Percentiles rank a stretch among this genome's conserved stretches.
phyloP scores from a whole-genome alignment of 2,797 vertebrate species.

The Sphenopsis melanotis region DNA sequence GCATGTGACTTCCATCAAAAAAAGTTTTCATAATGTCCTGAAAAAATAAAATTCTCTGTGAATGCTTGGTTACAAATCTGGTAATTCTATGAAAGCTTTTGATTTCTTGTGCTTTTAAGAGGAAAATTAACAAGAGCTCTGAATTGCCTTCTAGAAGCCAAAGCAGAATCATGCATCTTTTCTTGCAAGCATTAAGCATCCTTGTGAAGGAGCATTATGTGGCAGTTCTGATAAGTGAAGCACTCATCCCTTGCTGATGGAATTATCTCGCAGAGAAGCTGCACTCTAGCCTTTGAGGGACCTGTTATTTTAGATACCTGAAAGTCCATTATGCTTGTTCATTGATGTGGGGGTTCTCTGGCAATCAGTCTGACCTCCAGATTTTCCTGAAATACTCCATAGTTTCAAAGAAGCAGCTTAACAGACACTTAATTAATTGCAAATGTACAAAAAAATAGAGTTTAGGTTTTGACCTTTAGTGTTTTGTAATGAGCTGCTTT shows the following conservation, averaged over 20 bases:
- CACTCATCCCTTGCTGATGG: neutral
- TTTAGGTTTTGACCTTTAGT: neutral
- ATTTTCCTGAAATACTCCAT: conserved; percentile 1
- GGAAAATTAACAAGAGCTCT: neutral
- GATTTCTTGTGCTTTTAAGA: neutral
- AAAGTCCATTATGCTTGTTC: neutral
- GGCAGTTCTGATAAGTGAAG: neutral
- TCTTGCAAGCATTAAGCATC: neutral
- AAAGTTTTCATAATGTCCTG: neutral
- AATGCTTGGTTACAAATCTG: neutral
- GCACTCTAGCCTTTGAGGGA: neutral
- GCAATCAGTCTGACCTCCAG: neutral
- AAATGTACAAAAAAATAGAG: neutral
- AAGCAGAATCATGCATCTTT: neutral
- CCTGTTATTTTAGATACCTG: conserved; percentile 31
- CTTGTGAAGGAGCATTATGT: neutral
- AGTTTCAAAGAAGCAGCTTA: neutral
- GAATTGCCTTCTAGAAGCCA: neutral
- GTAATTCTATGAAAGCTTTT: neutral
- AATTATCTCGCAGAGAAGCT: neutral
- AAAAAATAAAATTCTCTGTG: neutral
- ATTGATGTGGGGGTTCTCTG: neutral
- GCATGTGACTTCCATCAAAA: neutral
- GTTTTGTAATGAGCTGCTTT: neutral
- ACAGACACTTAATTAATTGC: neutral